Evolutionary conservation across 2,113 vertebrate genomes (phyloP).

Genomic region (Corythoichthys intestinalis): DNA sequence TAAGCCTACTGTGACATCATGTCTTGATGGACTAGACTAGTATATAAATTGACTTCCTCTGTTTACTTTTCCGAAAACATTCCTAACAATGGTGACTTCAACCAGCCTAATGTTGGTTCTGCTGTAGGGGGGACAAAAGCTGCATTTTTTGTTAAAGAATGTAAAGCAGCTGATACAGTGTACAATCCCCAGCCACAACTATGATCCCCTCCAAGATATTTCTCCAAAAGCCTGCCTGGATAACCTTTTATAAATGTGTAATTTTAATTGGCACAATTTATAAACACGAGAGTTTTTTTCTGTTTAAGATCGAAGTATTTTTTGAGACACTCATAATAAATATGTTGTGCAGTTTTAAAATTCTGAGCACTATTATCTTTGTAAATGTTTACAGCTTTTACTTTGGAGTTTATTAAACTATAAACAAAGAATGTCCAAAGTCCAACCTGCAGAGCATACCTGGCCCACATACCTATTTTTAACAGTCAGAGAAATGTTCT

Average conservation of each 20-base stretch:
- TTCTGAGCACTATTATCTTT: neutral
- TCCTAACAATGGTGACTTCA: slow-evolving; percentile 33
- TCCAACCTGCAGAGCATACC: neutral
- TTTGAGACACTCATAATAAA: neutral
- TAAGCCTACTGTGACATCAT: slow-evolving; percentile 18
- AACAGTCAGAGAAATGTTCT: neutral
- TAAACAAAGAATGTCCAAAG: neutral
- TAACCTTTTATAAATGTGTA: neutral
- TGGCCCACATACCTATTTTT: neutral
- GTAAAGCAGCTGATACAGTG: too few relatives aligned
- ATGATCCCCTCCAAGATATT: too few relatives aligned
- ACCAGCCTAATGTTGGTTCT: slow-evolving; percentile 19
- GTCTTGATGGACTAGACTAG: slow-evolving; percentile 32
- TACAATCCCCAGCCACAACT: neutral
- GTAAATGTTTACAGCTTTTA: neutral
- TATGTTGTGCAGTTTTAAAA: neutral
- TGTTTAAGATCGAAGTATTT: neutral
- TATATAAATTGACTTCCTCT: slow-evolving; percentile 34
- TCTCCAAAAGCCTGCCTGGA: neutral
- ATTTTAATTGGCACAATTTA: neutral
- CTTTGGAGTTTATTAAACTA: neutral
- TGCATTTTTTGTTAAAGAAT: neutral
- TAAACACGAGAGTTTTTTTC: neutral
- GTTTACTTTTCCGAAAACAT: slow-evolving; percentile 47
- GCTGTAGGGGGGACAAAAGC: neutral